Evolutionary conservation across 92 coral and sea anemone species (phyloP), one percentile per base, ranked within the genome.

Genomic region (Parazoanthus atlanticus): DNA sequence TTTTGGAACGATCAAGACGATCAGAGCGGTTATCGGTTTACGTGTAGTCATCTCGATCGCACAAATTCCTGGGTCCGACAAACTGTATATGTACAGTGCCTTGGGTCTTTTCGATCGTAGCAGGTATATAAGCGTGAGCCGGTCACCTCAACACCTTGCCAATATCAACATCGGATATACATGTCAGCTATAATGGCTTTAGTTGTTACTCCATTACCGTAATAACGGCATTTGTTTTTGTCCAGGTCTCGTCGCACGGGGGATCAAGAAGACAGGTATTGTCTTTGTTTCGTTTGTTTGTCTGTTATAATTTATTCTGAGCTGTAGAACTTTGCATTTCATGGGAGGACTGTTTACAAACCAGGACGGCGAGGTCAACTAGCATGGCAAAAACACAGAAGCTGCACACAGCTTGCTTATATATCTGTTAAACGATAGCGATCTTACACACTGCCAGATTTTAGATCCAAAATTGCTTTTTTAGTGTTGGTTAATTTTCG

Each of bases 251-350:
- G 19, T 96, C 99, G 25, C 99, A 96, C 54, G 99, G 99, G 54
- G 99, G 99, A 25, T 96, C 99, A 74, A 90, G 99, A 88, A 93
- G 99, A 89, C 99, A 96, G 99, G 99, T 90, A 86, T 64, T 21
- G 72, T 46, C 41, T 65, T 41, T 66, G 16, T 11, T 71, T 71
- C 13, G 38, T 31, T 11, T 71, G 21, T 33, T 23, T 36, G 25
- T 16, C 16, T 30, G 19, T 31, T 73, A 21, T 73, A 23, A 73
- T 31, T 31, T 72, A 11, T 6, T 13, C 12, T 28, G 19, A 8
- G 0, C 17, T 32, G 11, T 38, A 26, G 49, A 16, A 47, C 30
- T 76, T 38, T 49, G 58, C 19, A 12, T 49, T 1, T 49, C 17
- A 43, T 43, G 49, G 43, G 6, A 40, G 43, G 43, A 40, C 6